These are phyloP conservation scores for Hyperopisus bebe DNA, from an alignment of 2,113 vertebrate species.

Conservation along the genomic window DNA sequence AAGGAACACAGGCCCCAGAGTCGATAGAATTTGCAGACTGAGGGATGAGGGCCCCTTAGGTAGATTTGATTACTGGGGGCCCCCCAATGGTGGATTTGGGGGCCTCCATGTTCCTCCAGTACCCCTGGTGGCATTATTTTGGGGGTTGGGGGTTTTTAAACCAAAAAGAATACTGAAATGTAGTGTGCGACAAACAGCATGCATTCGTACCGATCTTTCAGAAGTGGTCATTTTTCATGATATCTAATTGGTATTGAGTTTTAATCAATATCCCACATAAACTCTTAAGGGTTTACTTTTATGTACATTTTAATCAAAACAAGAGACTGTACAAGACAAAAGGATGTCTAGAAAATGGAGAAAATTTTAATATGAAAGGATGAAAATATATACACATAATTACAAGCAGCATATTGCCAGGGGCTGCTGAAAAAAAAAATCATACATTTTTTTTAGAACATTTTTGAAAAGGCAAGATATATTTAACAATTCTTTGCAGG, in stretches of 20 bases:
- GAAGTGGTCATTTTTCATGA: background rate
- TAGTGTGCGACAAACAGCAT: background rate
- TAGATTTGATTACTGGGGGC: background rate
- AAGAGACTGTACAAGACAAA: background rate
- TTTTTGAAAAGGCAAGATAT: background rate
- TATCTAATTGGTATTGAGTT: background rate
- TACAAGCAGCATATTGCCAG: background rate
- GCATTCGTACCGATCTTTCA: background rate
- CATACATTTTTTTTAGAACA: background rate
- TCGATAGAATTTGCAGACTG: background rate
- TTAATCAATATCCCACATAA: background rate
- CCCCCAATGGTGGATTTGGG: background rate
- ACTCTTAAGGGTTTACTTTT: background rate
- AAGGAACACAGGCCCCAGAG: background rate
- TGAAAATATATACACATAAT: background rate
- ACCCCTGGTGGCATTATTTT: background rate
- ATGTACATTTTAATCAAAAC: background rate
- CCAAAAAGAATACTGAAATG: background rate
- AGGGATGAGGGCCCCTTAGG: background rate
- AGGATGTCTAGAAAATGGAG: background rate
- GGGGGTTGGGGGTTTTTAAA: background rate
- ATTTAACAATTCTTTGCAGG: background rate
- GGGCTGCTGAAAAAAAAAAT: background rate
- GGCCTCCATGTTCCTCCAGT: background rate
- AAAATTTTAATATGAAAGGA: background rate